These are phyloP conservation scores for Athripsodes cinereus DNA, from an alignment of 2,888 invertebrate species.

Conservation along the genomic window DNA sequence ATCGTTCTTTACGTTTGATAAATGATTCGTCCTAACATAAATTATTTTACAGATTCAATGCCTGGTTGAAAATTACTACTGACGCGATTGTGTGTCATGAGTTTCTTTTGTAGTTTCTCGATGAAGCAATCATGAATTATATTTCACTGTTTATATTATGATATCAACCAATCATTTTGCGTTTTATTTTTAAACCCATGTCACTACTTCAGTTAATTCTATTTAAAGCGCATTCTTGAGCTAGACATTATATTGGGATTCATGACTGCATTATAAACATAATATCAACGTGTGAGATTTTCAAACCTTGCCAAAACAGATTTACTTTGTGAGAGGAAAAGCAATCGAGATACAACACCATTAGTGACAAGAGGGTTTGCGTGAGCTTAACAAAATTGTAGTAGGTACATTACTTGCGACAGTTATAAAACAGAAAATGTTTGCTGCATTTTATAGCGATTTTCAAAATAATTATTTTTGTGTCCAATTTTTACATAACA, in stretches of 20 bases:
- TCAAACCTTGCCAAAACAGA: not conserved
- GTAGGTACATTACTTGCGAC: no score
- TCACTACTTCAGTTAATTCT: slow-evolving; percentile 18
- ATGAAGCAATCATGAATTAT: slow-evolving; percentile 39
- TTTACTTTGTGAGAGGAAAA: not conserved
- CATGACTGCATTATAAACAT: not conserved
- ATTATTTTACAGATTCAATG: not conserved
- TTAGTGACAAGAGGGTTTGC: no score
- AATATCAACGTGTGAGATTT: not conserved
- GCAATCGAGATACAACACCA: no score
- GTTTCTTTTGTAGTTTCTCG: slow-evolving; percentile 44
- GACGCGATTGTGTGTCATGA: slow-evolving; percentile 24
- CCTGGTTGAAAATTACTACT: not conserved
- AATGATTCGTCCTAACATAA: not conserved
- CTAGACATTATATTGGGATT: slow-evolving; percentile 10
- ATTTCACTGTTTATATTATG: not conserved
- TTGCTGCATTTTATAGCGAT: no score
- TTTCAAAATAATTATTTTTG: no score
- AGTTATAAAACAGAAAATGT: no score
- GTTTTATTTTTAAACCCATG: slow-evolving; percentile 11
- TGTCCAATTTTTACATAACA: no score
- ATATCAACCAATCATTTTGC: slow-evolving; percentile 9
- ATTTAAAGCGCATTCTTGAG: slow-evolving; percentile 23
- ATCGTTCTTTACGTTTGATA: not conserved
- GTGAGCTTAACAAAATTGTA: no score